These are phyloP conservation scores for Diploscapter pachys DNA, from an alignment of 1,140 invertebrate species.

Conservation along the genomic window DNA sequence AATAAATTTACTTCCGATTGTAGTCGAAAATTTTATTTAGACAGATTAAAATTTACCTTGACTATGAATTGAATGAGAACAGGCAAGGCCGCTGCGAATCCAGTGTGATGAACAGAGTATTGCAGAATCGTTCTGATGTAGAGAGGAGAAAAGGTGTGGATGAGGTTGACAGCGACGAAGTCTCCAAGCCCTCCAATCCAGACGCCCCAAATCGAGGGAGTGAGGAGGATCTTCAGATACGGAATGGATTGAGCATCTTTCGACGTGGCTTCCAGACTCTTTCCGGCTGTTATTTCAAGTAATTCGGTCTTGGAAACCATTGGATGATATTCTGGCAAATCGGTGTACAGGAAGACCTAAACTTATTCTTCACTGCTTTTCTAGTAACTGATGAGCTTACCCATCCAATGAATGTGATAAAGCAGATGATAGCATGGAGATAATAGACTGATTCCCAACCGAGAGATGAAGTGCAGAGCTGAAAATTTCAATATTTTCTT, in stretches of 20 bases:
- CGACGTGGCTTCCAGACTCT: constrained; percentile 4
- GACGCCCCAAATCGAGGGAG: constrained; percentile 37
- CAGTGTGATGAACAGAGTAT: constrained; percentile 36
- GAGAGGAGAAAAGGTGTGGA: constrained; percentile 35
- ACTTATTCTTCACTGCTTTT: not conserved
- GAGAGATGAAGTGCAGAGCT: constrained; percentile 26
- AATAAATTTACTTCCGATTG: not conserved
- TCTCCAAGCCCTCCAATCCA: constrained; percentile 40
- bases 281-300: constrained; percentile 26
- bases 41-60: constrained; percentile 17
- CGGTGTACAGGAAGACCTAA: not conserved
- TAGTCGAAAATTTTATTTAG: not conserved
- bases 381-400: not conserved
- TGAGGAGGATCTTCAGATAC: constrained; percentile 28
- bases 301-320: constrained; percentile 14
- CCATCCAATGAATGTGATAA: constrained; percentile 21
- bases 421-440: constrained; percentile 28
- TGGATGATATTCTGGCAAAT: constrained; percentile 7
- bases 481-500: constrained; percentile 13
- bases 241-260: constrained; percentile 17
- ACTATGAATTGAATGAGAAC: constrained; percentile 38
- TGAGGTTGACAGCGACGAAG: constrained; percentile 37
- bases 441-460: constrained; percentile 38
- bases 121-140: constrained; percentile 31
- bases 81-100: constrained; percentile 39